Percentiles rank a stretch among this genome's conserved stretches.
Evolutionary conservation across 2,113 vertebrate genomes (phyloP).

Genomic region (Nematolebias whitei): DNA sequence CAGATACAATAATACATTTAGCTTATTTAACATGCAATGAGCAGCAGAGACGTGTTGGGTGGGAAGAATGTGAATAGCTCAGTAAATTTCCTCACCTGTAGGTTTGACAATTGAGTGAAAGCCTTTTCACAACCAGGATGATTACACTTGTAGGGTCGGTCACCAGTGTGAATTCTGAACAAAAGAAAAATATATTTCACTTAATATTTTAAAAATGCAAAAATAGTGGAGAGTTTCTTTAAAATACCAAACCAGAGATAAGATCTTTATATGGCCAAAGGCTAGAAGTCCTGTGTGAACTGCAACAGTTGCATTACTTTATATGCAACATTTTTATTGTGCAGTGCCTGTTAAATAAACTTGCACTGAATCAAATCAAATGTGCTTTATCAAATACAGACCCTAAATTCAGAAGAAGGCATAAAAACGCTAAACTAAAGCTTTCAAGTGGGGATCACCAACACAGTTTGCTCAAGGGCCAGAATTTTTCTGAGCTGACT

Average conservation of each 20-base stretch:
- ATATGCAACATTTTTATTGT: background rate
- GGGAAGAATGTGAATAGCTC: too few species aligned
- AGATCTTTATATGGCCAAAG: too few species aligned
- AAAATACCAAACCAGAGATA: too few species aligned
- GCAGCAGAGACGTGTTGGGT: too few species aligned
- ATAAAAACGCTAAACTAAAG: background rate
- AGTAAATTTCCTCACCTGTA: conserved; percentile 93
- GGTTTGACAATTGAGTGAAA: conserved; percentile 97
- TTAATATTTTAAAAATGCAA: background rate
- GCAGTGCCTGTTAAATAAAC: background rate
- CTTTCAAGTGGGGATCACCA: too few species aligned
- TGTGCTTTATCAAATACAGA: background rate
- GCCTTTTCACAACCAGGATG: conserved; percentile 97
- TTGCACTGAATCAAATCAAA: background rate
- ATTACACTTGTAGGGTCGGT: conserved; percentile 96
- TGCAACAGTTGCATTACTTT: background rate
- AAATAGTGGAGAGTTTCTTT: too few species aligned
- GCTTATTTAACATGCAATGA: too few species aligned
- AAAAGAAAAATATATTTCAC: background rate
- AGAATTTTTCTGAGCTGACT: too few species aligned
- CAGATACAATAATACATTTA: too few species aligned
- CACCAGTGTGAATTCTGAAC: conserved; percentile 93
- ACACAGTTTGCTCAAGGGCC: too few species aligned
- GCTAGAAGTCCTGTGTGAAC: too few species aligned
- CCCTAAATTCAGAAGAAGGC: background rate